These are phyloP conservation scores for Heliconius congener DNA, from an alignment of 1,140 invertebrate genomes.

Conservation along the genomic window DNA sequence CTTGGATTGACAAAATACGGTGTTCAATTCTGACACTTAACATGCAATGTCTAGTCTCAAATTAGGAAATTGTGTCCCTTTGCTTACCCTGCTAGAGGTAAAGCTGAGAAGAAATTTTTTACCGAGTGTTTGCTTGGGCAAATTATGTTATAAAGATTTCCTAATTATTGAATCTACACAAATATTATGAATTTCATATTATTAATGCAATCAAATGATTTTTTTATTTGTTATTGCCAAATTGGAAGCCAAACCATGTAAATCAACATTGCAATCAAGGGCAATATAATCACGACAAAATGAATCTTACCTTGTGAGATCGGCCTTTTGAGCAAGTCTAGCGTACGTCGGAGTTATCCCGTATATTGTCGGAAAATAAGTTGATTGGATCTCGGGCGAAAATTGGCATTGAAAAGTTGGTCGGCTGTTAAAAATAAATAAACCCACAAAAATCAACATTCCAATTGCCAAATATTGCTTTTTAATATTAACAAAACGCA, in stretches of 20 bases:
- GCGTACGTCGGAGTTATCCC: conserved; percentile 96
- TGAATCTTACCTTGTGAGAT: conserved; percentile 88
- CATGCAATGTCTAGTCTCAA: too few relatives aligned
- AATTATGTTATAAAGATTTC: too few relatives aligned
- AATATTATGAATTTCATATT: not conserved
- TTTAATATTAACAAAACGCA: conserved; percentile 75
- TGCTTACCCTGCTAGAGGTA: too few relatives aligned
- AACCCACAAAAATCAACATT: conserved; percentile 72
- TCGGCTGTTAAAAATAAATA: conserved; percentile 73
- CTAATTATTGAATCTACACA: not conserved
- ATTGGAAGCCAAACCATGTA: conserved; percentile 41
- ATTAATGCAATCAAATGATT: not conserved
- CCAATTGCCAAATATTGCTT: conserved; percentile 76
- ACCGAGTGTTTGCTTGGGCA: too few relatives aligned
- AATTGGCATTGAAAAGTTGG: conserved; percentile 75
- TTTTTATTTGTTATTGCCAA: conserved; percentile 48
- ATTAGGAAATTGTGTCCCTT: too few relatives aligned
- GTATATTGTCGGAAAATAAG: conserved; percentile 87
- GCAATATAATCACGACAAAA: conserved; percentile 61
- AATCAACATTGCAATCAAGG: conserved; percentile 54
- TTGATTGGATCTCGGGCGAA: conserved; percentile 61
- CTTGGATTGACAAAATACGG: too few relatives aligned
- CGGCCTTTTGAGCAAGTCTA: conserved; percentile 96
- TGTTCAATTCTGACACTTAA: too few relatives aligned
- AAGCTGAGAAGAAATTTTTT: too few relatives aligned